Base-by-base conservation (phyloP, 1,140 invertebrate genomes). In the Neodiprion pinetum region DNA sequence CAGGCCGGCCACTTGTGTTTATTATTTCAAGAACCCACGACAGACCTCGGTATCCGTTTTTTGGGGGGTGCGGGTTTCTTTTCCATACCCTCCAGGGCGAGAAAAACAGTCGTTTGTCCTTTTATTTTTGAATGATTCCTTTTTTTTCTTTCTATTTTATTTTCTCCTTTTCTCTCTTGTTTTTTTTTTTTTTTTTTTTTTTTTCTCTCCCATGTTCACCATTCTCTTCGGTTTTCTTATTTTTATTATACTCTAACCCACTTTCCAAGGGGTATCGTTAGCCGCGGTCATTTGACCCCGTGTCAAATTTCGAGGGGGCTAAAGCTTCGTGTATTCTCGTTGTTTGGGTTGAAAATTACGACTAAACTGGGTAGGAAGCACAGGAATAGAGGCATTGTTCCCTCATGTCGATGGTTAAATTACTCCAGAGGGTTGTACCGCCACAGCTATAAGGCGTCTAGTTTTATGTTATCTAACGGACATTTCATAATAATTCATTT, bases 11-110 rank as follows among this genome's bases (percentile, higher is more conserved):
- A 61, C 53, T 61, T 17, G 53, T 61, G 53, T 61, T 61, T 61
- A 61, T 61, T 61, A 61, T 61, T 61, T 61, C n/a, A 61, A 61
- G 53, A 61, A 14, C 53, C 53, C n/a, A 9, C n/a, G 53, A 61
- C 53, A 61, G 53, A 61, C 53, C 53, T 61, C 53, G 53, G 53
- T 61, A 17, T 9, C 53, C 5, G 4, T 61, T 61, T 17, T 61
- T 61, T 3, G 7, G n/a, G 28, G 28, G 1, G 11, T 9, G 11
- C 2, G 1, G 28, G 28, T 7, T 61, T 40, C 5, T 5, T 40
- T 61, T 61, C 9, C 53, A 9, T 61, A 61, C 53, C 53, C 53
- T 14, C 53, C n/a, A 9, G 53, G 9, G 53, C 53, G 53, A 61
- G 28, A 61, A 61, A 61, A 61, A 7, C 53, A 61, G 5, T 61